A percentile compares a stretch with the other conserved stretches of the same genome.
phyloP scores from a whole-genome alignment of 2,113 vertebrate species.

The Barnardius zonarius region DNA sequence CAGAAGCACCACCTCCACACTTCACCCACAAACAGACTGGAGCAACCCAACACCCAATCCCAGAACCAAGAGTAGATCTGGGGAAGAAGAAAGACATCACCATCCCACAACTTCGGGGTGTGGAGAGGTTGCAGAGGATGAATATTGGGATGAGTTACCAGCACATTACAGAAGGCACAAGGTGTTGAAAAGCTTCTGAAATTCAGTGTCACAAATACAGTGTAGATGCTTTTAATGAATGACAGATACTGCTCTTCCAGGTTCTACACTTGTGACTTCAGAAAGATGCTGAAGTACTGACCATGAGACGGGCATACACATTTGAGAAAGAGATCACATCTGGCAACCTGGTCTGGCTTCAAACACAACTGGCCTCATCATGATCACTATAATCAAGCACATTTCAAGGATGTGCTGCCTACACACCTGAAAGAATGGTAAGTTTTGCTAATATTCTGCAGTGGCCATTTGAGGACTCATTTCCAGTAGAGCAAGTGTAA shows the following conservation, averaged over 20 bases:
- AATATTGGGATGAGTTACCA: neutral
- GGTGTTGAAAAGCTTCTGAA: neutral
- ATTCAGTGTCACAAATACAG: neutral
- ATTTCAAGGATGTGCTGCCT: neutral
- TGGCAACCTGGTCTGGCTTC: neutral
- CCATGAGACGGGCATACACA: neutral
- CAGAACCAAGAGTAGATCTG: neutral
- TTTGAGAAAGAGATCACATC: neutral
- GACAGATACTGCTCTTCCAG: neutral
- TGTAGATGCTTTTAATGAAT: rapidly evolving
- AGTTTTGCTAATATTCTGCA: neutral
- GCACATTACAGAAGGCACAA: neutral
- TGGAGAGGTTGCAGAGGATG: neutral
- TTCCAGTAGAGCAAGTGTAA: neutral
- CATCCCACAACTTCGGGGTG: rapidly evolving
- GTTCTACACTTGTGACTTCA: neutral
- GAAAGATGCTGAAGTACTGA: neutral
- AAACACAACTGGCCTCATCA: neutral
- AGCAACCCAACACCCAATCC: neutral
- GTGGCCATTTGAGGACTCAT: neutral
- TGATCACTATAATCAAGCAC: neutral
- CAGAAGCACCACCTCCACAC: neutral
- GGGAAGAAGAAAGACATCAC: neutral
- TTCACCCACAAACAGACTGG: neutral
- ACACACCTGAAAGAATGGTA: neutral